Percentiles rank a stretch among this genome's conserved stretches.
phyloP scores from a whole-genome alignment of 2,113 vertebrate species.

The Amia ocellicauda region DNA sequence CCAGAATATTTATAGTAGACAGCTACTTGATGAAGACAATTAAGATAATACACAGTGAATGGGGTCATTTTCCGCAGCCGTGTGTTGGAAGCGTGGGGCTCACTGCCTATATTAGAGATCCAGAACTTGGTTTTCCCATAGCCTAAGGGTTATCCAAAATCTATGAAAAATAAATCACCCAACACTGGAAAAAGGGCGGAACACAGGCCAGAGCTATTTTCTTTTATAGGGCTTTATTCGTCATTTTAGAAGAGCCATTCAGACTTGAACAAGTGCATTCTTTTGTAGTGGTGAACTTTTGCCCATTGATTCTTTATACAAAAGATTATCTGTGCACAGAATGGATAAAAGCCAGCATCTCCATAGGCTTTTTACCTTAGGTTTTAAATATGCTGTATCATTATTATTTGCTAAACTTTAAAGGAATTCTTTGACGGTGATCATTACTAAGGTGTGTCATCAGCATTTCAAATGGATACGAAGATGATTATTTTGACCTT shows the following conservation, averaged over 20 bases:
- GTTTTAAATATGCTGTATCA: too few species aligned
- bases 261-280: constrained; percentile 38
- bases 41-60: background rate
- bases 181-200: background rate
- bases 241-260: constrained; percentile 44
- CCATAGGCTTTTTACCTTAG: constrained; percentile 21
- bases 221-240: constrained; percentile 34
- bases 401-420: too few species aligned
- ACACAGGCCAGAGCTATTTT: constrained; percentile 14
- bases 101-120: background rate
- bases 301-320: constrained; percentile 41
- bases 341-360: constrained; percentile 34
- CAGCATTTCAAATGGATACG: too few species aligned
- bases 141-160: background rate
- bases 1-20: background rate
- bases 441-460: too few species aligned
- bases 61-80: background rate
- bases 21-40: background rate
- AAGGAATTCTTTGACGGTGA: too few species aligned
- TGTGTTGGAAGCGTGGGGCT: background rate
- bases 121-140: background rate
- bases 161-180: background rate
- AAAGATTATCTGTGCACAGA: constrained; percentile 33
- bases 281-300: constrained; percentile 30
- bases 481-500: too few species aligned